Evolutionary conservation across 1,140 invertebrate genomes (phyloP).

Genomic region (Asobara japonica): DNA sequence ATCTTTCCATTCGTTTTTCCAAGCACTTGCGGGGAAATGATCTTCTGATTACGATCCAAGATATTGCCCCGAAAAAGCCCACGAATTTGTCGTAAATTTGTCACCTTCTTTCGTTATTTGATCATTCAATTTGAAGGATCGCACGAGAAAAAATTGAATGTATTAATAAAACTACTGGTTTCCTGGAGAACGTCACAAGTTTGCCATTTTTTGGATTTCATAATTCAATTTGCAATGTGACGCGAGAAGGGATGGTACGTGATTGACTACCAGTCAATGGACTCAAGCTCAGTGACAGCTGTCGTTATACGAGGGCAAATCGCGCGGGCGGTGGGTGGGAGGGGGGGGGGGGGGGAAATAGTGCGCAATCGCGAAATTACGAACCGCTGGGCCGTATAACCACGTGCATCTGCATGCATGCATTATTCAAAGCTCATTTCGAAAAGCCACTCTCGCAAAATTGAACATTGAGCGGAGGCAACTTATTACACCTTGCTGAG

Average conservation of each 20-base stretch:
- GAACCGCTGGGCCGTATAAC: conserved; percentile 29
- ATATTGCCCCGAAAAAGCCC: not conserved
- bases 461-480: conserved; percentile 32
- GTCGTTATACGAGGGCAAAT: conserved; percentile 7
- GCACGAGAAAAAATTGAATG: too few species aligned
- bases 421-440: conserved; percentile 42
- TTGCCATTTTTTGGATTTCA: not conserved
- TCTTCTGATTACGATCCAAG: not conserved
- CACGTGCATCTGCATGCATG: conserved; percentile 37
- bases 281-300: not conserved
- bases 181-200: too few species aligned
- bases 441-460: conserved; percentile 40
- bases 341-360: conserved; percentile 13
- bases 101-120: not conserved
- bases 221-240: not conserved
- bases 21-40: not conserved
- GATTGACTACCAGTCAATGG: not conserved
- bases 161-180: too few species aligned
- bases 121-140: not conserved
- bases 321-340: not conserved
- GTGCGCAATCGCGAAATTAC: conserved; percentile 38
- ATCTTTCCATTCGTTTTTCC: not conserved
- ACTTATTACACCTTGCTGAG: conserved; percentile 32
- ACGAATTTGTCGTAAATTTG: not conserved
- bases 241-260: not conserved